Evolutionary conservation across 2,888 invertebrate species (phyloP), one percentile per base, ranked within the genome.

Genomic region (Epirrita christyi): DNA sequence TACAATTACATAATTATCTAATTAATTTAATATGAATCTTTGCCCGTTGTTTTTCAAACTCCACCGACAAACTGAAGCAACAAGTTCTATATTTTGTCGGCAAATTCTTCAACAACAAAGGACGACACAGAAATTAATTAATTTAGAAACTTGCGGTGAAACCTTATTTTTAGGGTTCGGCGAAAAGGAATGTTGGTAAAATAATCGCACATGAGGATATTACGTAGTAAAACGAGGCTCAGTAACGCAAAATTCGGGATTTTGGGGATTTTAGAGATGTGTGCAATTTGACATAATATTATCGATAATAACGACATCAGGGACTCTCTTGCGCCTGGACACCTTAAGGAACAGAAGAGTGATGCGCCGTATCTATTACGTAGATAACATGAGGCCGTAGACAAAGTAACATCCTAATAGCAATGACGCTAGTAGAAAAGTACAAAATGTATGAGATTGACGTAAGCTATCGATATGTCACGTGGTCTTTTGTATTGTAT

Each of bases 21-120:
- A 32, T 32, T 32, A 32, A 9, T 8, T n/a, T 7, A 32, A 7
- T 8, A 32, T 21, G 21, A 4, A 21, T 32, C 32, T 9, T 2
- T 32, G 9, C 8, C 9, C 32, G 8, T 32, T 32, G 1, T 32
- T 32, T 9, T 32, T 32, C 32, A 32, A 32, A 1, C 1, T 7
- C 32, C 32, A 21, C 32, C n/a, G n/a, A n/a, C n/a, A n/a, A 32
- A 28, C 27, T 45, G 59, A 64, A 71, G 63, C 65, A 70, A 68
- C 67, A 69, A 73, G 68, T 72, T 61, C 55, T 55, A 55, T 63
- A 64, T 66, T 72, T 71, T 67, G 68, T 67, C 59, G 62, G 60
- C 59, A 62, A 66, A 68, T 63, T 62, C 57, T 63, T 63, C 50
- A 46, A 59, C 63, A 68, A 71, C 61, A 48, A 63, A 54, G 54